phyloP scores from a whole-genome alignment of 2,113 vertebrate species.

The Austrofundulus limnaeus region DNA sequence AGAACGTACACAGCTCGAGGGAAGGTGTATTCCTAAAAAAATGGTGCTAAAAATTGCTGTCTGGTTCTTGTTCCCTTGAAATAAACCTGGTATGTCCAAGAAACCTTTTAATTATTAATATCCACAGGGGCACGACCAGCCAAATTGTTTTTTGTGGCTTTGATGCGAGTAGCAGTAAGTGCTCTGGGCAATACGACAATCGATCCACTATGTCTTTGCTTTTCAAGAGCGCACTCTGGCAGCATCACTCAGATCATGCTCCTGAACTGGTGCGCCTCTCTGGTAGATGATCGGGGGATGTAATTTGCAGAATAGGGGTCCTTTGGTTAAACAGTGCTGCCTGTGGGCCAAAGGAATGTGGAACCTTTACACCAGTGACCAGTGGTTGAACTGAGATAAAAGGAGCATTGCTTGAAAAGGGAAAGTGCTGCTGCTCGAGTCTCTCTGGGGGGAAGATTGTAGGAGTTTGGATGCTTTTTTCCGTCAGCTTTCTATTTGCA shows the following conservation, averaged over 20 bases:
- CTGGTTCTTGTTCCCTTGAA: conserved; percentile 53
- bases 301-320: conserved; percentile 50
- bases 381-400: conserved; percentile 38
- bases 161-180: conserved; percentile 44
- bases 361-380: conserved; percentile 21
- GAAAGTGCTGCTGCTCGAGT: conserved; percentile 30
- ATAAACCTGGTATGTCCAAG: conserved; percentile 57
- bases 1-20: conserved; percentile 20
- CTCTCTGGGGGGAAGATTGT: not conserved
- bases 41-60: conserved; percentile 19
- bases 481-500: conserved; percentile 14
- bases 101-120: conserved; percentile 74
- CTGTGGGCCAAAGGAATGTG: conserved; percentile 31
- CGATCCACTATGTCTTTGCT: conserved; percentile 46
- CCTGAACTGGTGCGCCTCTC: conserved; percentile 26
- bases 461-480: conserved; percentile 16
- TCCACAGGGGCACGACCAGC: conserved; percentile 48
- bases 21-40: conserved; percentile 24
- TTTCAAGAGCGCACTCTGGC: conserved; percentile 16
- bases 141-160: conserved; percentile 64
- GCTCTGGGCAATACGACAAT: conserved; percentile 48
- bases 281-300: conserved; percentile 41
- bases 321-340: conserved; percentile 46
- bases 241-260: conserved; percentile 30
- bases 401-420: conserved; percentile 29